phyloP scores from a whole-genome alignment of 2,888 invertebrate species.

The Onthophagus sagittarius region DNA sequence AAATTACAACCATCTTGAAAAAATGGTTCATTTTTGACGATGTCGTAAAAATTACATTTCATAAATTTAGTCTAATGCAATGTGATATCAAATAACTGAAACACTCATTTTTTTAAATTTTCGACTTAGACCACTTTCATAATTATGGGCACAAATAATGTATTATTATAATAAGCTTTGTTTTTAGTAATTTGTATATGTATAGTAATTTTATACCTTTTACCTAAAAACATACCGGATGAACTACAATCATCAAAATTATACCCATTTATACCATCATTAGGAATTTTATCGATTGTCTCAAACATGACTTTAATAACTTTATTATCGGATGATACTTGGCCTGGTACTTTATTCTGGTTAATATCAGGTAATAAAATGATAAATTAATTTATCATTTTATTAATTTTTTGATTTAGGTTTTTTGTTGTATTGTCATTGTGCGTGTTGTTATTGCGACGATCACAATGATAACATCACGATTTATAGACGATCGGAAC shows the following conservation, averaged over 20 bases:
- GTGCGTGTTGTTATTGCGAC: slow-evolving; percentile 46
- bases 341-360: slow-evolving; percentile 60
- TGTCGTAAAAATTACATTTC: too few relatives aligned
- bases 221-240: slow-evolving; percentile 51
- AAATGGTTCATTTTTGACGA: too few relatives aligned
- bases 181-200: slow-evolving; percentile 55
- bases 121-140: too few relatives aligned
- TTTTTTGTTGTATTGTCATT: slow-evolving; percentile 43
- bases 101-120: too few relatives aligned
- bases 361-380: slow-evolving; percentile 53
- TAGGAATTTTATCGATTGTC: slow-evolving; percentile 51
- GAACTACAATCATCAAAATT: slow-evolving; percentile 35
- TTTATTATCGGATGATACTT: slow-evolving; percentile 56
- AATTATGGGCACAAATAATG: too few relatives aligned
- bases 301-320: slow-evolving; percentile 52
- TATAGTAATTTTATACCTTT: slow-evolving; percentile 53
- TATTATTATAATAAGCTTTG: too few relatives aligned
- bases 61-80: too few relatives aligned
- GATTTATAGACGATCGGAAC: slow-evolving; percentile 31
- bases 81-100: too few relatives aligned
- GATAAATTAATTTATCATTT: slow-evolving; percentile 41
- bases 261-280: slow-evolving; percentile 40
- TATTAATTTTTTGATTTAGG: slow-evolving; percentile 37
- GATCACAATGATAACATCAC: slow-evolving; percentile 30
- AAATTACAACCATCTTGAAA: too few relatives aligned